phyloP scores from a whole-genome alignment of 2,888 invertebrate genomes.

The Hirtodrosophila duncani region DNA sequence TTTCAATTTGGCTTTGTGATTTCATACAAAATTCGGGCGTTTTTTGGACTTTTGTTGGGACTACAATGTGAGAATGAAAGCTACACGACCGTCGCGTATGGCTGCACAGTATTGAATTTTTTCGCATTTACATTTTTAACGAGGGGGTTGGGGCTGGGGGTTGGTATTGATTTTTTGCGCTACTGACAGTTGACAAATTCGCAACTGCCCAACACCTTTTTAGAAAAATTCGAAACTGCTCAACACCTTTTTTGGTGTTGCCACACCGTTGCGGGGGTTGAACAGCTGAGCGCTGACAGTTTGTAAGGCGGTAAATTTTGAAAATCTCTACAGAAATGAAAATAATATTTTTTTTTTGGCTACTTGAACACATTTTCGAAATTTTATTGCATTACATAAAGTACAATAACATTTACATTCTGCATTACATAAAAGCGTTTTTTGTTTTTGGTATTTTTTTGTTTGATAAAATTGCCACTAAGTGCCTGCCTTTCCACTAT shows the following conservation, averaged over 20 bases:
- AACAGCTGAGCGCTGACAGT: slow-evolving; percentile 42
- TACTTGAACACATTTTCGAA: slow-evolving; percentile 61
- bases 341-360: slow-evolving; percentile 24
- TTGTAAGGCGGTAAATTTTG: slow-evolving; percentile 11
- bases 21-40: slow-evolving; percentile 13
- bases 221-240: slow-evolving; percentile 39
- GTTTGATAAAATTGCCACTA: slow-evolving; percentile 36
- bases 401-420: slow-evolving; percentile 61
- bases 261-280: slow-evolving; percentile 36
- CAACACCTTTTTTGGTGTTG: slow-evolving; percentile 48
- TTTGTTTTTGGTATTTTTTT: slow-evolving; percentile 25
- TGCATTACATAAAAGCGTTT: slow-evolving; percentile 59
- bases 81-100: slow-evolving; percentile 65
- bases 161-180: slow-evolving; percentile 75
- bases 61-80: slow-evolving; percentile 35
- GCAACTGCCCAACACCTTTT: slow-evolving; percentile 44
- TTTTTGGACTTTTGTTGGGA: slow-evolving; percentile 15
- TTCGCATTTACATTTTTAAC: slow-evolving; percentile 75
- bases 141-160: slow-evolving; percentile 70
- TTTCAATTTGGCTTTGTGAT: no score
- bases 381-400: slow-evolving; percentile 63
- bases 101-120: slow-evolving; percentile 76
- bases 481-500: slow-evolving; percentile 53
- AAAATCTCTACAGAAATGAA: slow-evolving; percentile 4
- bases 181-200: slow-evolving; percentile 43